Evolutionary conservation across 2,113 vertebrate genomes (phyloP).

Genomic region (Archocentrus centrarchus): DNA sequence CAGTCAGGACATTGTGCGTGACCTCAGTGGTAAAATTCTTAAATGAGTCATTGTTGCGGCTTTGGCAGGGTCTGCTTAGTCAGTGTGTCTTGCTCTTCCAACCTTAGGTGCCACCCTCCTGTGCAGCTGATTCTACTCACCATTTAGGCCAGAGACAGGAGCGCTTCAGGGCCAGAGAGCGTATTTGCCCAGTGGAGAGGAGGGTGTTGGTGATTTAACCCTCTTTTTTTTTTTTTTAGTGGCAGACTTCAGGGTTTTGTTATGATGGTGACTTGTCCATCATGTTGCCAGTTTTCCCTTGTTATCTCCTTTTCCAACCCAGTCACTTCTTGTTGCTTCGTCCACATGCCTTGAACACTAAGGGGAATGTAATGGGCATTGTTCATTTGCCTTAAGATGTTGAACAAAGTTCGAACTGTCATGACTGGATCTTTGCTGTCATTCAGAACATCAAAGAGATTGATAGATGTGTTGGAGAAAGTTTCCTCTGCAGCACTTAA

Average conservation of each 20-base stretch:
- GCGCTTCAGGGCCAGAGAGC: too few relatives aligned
- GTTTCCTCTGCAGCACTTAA: neutral
- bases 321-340: neutral
- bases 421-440: neutral
- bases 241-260: too few relatives aligned
- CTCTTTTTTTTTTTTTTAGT: neutral
- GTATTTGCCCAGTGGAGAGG: too few relatives aligned
- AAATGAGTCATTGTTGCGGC: neutral
- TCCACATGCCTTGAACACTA: neutral
- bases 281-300: too few relatives aligned
- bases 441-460: neutral
- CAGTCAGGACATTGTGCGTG: fast-evolving
- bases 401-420: fast-evolving
- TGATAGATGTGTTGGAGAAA: neutral
- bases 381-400: neutral
- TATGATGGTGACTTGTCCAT: too few relatives aligned
- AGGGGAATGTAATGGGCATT: neutral
- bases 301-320: neutral
- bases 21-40: neutral
- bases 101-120: neutral
- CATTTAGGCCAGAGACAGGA: too few relatives aligned
- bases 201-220: neutral
- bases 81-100: neutral
- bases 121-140: neutral
- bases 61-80: neutral